Evolutionary conservation across 2,888 invertebrate genomes (phyloP).

Genomic region (Metallyticus violacea): DNA sequence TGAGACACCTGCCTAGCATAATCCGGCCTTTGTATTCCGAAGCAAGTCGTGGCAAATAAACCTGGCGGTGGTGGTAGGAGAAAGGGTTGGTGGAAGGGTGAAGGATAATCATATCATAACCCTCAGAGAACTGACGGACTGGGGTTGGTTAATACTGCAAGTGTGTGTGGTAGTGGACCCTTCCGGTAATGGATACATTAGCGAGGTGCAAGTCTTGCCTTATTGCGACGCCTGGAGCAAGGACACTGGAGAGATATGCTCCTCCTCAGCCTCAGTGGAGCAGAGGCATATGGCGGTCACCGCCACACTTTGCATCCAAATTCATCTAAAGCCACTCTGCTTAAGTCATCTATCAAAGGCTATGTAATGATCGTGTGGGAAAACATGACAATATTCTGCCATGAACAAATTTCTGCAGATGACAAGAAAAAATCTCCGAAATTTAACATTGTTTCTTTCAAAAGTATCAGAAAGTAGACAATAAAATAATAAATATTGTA

Average conservation of each 20-base stretch:
- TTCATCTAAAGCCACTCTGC: too few species aligned
- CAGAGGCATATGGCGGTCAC: not conserved
- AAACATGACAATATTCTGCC: too few species aligned
- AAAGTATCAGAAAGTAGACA: too few species aligned
- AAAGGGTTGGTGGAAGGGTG: not conserved
- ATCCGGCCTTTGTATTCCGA: slow-evolving; percentile 1
- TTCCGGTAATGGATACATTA: slow-evolving; percentile 16
- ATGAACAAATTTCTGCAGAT: too few species aligned
- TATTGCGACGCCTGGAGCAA: not conserved
- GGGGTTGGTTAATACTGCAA: not conserved
- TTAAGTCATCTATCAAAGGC: too few species aligned
- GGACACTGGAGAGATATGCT: not conserved
- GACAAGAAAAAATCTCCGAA: too few species aligned
- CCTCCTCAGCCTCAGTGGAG: not conserved
- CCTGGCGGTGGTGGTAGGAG: not conserved
- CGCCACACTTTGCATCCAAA: too few species aligned
- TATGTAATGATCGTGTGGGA: too few species aligned
- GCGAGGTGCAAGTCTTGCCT: not conserved
- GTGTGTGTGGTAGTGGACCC: not conserved
- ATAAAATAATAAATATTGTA: too few species aligned
- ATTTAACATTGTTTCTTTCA: too few species aligned
- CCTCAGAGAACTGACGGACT: slow-evolving; percentile 14
- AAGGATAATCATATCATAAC: slow-evolving; percentile 20
- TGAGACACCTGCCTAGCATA: not conserved
- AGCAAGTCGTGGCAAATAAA: slow-evolving; percentile 9